These are phyloP conservation scores for Pecten maximus DNA, from an alignment of 2,888 invertebrate species.

Conservation along the genomic window DNA sequence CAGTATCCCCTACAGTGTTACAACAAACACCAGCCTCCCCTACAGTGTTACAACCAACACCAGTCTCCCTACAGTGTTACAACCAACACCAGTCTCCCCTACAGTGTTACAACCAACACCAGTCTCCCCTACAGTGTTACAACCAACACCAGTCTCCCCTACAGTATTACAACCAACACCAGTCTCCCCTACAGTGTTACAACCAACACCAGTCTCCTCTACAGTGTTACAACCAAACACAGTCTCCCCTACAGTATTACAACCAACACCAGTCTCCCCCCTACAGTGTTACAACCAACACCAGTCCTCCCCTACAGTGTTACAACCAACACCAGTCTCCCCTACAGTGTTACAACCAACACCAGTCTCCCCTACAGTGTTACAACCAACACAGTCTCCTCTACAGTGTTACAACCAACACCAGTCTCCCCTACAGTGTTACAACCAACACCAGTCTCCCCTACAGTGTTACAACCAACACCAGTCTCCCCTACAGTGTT, in stretches of 20 bases:
- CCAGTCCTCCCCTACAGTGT: neutral
- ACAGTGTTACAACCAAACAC: too few relatives aligned
- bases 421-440: neutral
- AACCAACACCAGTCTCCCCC: neutral
- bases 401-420: neutral
- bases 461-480: neutral
- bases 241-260: neutral
- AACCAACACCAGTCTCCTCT: too few relatives aligned
- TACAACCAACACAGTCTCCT: neutral
- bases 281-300: neutral
- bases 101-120: too few relatives aligned
- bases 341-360: neutral
- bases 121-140: too few relatives aligned
- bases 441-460: neutral
- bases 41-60: too few relatives aligned
- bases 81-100: too few relatives aligned
- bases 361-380: neutral
- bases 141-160: too few relatives aligned
- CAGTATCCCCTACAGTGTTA: too few relatives aligned
- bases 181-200: too few relatives aligned
- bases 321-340: neutral
- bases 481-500: neutral
- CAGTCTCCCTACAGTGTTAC: too few relatives aligned
- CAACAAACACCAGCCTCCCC: too few relatives aligned
- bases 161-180: too few relatives aligned